phyloP scores from a whole-genome alignment of 2,113 vertebrate species.

The Rhagologus leucostigma region DNA sequence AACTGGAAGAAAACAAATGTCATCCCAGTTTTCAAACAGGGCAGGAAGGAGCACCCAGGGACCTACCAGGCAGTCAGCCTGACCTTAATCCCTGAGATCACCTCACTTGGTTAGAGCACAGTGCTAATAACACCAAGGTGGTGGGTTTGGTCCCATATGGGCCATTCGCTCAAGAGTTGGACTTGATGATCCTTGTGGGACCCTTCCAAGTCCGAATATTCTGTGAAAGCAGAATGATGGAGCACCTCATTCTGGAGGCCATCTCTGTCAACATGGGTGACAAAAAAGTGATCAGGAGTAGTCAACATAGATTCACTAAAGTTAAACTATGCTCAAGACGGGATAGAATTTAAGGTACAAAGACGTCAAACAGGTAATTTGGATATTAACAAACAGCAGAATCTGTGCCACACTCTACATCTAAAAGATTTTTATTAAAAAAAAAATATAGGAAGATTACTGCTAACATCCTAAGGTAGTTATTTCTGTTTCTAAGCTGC shows the following conservation, averaged over 20 bases:
- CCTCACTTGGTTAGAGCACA: neutral
- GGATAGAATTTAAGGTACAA: neutral
- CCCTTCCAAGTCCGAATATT: neutral
- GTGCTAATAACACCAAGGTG: neutral
- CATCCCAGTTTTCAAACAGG: neutral
- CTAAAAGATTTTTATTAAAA: neutral
- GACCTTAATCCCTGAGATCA: neutral
- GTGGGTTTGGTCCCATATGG: neutral
- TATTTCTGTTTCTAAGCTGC: neutral
- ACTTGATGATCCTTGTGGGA: too few species aligned
- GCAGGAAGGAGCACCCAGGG: neutral
- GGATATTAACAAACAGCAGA: neutral
- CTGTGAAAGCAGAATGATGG: neutral
- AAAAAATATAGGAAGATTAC: neutral
- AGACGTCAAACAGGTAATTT: neutral
- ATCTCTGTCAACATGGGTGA: neutral
- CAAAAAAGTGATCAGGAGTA: neutral
- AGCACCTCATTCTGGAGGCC: neutral
- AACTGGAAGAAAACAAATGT: neutral
- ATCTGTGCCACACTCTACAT: neutral
- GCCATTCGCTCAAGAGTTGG: neutral
- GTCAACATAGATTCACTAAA: neutral
- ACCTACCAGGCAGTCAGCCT: neutral
- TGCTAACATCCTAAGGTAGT: neutral
- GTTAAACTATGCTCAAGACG: neutral